Evolutionary conservation across 2,113 vertebrate genomes (phyloP).

Genomic region (Mastomys natalensis): DNA sequence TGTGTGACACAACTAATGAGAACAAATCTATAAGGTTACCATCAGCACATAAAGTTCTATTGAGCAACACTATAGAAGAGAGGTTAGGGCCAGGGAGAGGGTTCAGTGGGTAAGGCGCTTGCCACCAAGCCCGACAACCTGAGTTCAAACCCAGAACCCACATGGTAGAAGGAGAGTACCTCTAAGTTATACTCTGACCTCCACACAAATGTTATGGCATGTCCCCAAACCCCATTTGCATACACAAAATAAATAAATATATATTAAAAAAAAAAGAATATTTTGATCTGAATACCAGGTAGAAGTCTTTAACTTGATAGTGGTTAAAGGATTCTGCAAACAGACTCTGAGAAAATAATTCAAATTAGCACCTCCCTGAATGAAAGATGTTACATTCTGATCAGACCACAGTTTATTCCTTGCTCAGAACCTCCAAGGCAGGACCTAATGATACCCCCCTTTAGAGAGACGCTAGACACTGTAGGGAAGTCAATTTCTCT

Average conservation of each 20-base stretch:
- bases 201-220: neutral
- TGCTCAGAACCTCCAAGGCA: neutral
- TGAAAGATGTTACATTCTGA: slow-evolving; percentile 17
- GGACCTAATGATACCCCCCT: neutral
- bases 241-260: neutral
- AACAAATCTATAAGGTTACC: slow-evolving; percentile 9
- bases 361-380: slow-evolving; percentile 44
- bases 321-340: slow-evolving; percentile 42
- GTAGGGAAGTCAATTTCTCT: neutral
- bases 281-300: slow-evolving; percentile 9
- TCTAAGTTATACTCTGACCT: neutral
- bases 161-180: neutral
- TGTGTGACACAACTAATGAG: slow-evolving; percentile 6
- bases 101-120: neutral
- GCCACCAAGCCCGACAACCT: neutral
- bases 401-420: neutral
- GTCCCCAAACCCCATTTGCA: neutral
- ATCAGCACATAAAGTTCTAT: neutral
- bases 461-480: slow-evolving; percentile 31
- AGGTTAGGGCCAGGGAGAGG: neutral
- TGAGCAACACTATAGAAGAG: neutral
- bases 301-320: neutral
- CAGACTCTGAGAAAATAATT: slow-evolving; percentile 36
- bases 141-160: neutral
- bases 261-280: neutral